Percentiles rank a stretch among this genome's conserved stretches.
Conservation (phyloP, 2,797 vertebrate genomes). For the Enteromius thamalakanensis region DNA sequence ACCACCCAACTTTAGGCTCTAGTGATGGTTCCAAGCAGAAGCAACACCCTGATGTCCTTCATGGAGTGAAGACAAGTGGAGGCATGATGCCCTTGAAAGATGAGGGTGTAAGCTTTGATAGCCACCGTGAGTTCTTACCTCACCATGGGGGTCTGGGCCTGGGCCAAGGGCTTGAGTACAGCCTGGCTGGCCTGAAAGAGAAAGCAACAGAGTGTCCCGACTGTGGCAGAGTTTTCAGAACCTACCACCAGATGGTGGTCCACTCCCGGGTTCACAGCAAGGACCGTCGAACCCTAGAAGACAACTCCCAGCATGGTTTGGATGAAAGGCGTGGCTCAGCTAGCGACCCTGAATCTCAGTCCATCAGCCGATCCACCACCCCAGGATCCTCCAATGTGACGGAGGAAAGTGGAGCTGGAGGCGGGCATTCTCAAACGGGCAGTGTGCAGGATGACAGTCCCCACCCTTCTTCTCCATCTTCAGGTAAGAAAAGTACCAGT, state of each 20-base stretch:
- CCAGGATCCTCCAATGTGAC: constrained; percentile 97
- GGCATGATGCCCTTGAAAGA: constrained; percentile 89
- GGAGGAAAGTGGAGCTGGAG: constrained; percentile 93
- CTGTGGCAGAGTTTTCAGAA: constrained; percentile 95
- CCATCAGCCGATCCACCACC: constrained; percentile 97
- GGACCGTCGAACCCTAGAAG: constrained; percentile 87
- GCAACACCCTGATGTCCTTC: constrained; percentile 88
- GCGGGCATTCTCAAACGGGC: constrained; percentile 94
- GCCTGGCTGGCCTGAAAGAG: constrained; percentile 88
- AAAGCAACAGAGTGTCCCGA: constrained; percentile 96
- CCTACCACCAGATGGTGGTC: constrained; percentile 98
- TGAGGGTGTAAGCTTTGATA: constrained; percentile 85
- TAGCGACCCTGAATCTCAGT: constrained; percentile 97
- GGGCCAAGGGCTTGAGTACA: constrained; percentile 88
- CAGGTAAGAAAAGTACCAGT: constrained; percentile 80
- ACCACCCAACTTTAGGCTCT: constrained; percentile 88
- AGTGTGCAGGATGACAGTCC: constrained; percentile 98
- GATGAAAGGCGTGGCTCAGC: constrained; percentile 96
- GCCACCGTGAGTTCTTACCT: constrained; percentile 89
- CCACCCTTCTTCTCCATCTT: constrained; percentile 96
- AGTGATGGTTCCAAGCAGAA: constrained; percentile 93
- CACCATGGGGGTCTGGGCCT: constrained; percentile 80
- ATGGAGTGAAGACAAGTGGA: constrained; percentile 84
- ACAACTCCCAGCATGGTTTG: constrained; percentile 82
- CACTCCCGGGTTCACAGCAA: constrained; percentile 95